These are phyloP conservation scores for Fukomys damarensis DNA, from an alignment of 2,113 vertebrate genomes.

Conservation along the genomic window DNA sequence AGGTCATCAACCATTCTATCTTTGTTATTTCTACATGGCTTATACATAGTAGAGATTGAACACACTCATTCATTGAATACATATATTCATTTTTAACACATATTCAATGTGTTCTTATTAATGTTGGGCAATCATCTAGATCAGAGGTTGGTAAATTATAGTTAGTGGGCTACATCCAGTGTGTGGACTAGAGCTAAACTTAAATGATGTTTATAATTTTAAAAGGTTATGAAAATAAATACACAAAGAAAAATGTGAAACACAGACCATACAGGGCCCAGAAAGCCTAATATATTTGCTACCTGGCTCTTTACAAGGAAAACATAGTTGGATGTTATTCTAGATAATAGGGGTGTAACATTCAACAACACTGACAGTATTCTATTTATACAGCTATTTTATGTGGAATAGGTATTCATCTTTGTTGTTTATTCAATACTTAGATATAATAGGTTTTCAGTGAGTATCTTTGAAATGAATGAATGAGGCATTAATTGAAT, in stretches of 20 bases:
- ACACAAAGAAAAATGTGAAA: background rate
- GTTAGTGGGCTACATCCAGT: background rate
- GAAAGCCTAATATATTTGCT: slow-evolving; percentile 6
- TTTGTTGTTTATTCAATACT: slow-evolving; percentile 29
- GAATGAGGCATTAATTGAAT: background rate
- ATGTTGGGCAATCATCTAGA: background rate
- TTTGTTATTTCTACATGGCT: slow-evolving; percentile 28
- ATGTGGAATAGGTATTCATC: background rate
- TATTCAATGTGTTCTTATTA: background rate
- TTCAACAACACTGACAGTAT: background rate
- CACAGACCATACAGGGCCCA: background rate
- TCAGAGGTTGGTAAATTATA: background rate
- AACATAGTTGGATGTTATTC: background rate
- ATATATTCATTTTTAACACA: slow-evolving; percentile 19
- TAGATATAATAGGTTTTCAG: background rate
- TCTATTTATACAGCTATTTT: slow-evolving; percentile 37
- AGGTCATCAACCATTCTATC: background rate
- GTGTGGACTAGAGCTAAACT: background rate
- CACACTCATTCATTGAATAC: background rate
- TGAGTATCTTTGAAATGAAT: slow-evolving; percentile 49
- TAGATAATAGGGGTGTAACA: background rate
- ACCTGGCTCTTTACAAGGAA: background rate
- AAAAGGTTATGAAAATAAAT: background rate
- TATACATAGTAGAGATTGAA: background rate
- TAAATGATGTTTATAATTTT: slow-evolving; percentile 2